Conservation (phyloP, 2,797 vertebrate species). For the Eupleurogrammus muticus region DNA sequence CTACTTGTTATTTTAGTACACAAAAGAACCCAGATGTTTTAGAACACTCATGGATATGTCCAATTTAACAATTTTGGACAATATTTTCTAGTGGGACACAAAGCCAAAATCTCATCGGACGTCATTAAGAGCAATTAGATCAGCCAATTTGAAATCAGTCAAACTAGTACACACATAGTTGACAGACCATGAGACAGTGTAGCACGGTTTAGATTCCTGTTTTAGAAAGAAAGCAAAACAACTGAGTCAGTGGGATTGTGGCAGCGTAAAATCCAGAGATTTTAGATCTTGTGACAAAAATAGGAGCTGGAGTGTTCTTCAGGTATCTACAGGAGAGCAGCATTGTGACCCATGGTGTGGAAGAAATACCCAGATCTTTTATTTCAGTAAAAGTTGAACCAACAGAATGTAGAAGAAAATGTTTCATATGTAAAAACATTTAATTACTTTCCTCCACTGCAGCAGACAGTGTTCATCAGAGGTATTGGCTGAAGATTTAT, state of each 20-base stretch:
- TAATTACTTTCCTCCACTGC: no score
- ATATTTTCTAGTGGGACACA: constrained; percentile 48
- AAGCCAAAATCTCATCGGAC: constrained; percentile 40
- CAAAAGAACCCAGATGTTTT: constrained; percentile 51
- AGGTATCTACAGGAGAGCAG: neutral
- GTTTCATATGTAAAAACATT: no score
- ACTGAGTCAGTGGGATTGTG: constrained; percentile 4
- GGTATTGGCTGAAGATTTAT: no score
- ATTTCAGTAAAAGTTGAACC: no score
- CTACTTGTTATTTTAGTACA: constrained; percentile 36
- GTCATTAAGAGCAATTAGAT: constrained; percentile 55
- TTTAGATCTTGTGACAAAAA: neutral
- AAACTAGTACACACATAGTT: constrained; percentile 18
- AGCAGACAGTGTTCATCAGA: no score
- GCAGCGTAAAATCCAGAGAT: neutral
- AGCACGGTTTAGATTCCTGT: neutral
- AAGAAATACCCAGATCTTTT: no score
- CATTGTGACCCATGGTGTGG: neutral
- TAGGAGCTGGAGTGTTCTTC: neutral
- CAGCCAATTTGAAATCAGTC: constrained; percentile 35
- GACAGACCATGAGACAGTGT: neutral
- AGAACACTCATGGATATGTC: constrained; percentile 39
- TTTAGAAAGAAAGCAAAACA: constrained; percentile 16
- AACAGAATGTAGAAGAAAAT: no score
- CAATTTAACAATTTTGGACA: constrained; percentile 46